Percentiles rank a stretch among this genome's conserved stretches.
Conservation (phyloP, 1,140 invertebrate species). For the Tetramorium parvispinum region DNA sequence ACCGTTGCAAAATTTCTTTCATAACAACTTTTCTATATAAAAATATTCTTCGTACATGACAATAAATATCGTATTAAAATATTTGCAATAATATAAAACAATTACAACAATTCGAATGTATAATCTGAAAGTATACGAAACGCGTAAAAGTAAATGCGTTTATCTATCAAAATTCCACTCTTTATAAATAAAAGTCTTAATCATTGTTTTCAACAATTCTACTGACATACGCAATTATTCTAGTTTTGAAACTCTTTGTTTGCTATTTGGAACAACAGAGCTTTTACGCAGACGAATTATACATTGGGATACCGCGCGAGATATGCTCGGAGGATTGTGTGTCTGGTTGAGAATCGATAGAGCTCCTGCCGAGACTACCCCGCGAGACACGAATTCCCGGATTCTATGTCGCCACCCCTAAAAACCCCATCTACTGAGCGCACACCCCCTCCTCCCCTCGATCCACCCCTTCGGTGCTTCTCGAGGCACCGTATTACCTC, state of each 20-base stretch:
- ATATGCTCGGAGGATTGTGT: conserved; percentile 72
- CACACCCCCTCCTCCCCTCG: conserved; percentile 52
- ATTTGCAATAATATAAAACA: background rate
- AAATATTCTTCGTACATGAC: background rate
- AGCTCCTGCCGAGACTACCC: conserved; percentile 76
- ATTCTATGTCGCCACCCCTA: conserved; percentile 77
- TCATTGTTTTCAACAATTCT: background rate
- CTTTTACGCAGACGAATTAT: conserved; percentile 63
- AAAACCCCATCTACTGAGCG: conserved; percentile 74
- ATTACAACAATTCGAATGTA: background rate
- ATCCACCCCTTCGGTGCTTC: conserved; percentile 68
- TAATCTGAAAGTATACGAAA: background rate
- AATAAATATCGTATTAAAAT: background rate
- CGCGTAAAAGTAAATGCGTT: background rate
- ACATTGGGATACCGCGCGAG: conserved; percentile 52
- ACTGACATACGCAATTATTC: background rate
- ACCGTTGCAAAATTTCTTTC: background rate
- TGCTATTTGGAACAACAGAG: background rate
- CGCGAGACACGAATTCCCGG: conserved; percentile 78
- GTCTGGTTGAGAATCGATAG: conserved; percentile 79
- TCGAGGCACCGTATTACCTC: conserved; percentile 74
- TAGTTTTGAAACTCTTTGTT: background rate
- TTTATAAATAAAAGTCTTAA: background rate
- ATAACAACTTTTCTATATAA: background rate
- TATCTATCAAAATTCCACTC: background rate